Conservation (phyloP, 2,797 vertebrate species). For the Sebastes jordani region DNA sequence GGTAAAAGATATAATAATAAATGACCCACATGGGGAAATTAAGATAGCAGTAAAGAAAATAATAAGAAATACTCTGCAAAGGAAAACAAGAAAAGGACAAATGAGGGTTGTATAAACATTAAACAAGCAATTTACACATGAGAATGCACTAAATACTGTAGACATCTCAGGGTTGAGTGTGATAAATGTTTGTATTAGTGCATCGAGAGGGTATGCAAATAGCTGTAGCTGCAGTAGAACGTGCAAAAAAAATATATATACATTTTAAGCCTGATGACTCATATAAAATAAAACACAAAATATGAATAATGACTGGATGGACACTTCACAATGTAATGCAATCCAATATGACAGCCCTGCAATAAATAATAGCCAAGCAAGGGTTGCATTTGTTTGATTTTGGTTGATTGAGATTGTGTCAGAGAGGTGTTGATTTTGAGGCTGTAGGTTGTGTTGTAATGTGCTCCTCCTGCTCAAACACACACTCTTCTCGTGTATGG, state of each 20-base stretch:
- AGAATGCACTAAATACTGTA: slow-evolving; percentile 13
- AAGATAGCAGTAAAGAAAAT: slow-evolving; percentile 9
- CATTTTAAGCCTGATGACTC: neutral
- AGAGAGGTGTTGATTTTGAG: neutral
- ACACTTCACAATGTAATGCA: neutral
- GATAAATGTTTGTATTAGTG: slow-evolving; percentile 19
- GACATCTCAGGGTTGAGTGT: neutral
- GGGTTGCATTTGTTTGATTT: neutral
- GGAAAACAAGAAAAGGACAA: slow-evolving; percentile 40
- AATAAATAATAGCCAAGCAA: neutral
- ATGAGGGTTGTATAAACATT: slow-evolving; percentile 7
- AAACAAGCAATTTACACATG: slow-evolving; percentile 19
- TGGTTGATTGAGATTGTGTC: neutral
- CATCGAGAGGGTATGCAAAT: neutral
- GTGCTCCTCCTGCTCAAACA: neutral
- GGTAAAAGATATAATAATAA: slow-evolving; percentile 2
- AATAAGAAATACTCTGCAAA: slow-evolving; percentile 3
- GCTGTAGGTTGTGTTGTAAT: neutral
- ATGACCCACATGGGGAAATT: slow-evolving; percentile 22
- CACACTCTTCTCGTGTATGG: neutral
- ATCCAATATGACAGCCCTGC: neutral
- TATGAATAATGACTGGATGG: neutral
- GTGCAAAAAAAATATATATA: neutral
- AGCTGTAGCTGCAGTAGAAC: neutral
- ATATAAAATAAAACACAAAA: neutral